Evolutionary conservation across 2,797 vertebrate species (phyloP), one percentile per base, ranked within the genome.

Genomic region (Emys orbicularis): DNA sequence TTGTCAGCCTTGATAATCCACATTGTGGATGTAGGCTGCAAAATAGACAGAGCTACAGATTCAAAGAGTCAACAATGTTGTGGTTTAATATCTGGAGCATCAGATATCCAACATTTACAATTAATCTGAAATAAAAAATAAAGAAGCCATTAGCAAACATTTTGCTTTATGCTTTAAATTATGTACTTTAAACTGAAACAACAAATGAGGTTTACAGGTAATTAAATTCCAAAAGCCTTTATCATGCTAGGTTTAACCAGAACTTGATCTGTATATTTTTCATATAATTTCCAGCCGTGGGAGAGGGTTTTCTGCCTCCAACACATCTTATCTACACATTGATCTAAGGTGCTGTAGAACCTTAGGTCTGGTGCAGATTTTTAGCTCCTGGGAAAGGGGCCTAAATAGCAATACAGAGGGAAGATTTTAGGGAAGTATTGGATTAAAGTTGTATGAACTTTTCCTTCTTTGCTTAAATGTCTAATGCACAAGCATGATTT

Each of bases 161-260:
- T 95, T 96, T 90, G 34, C 3, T 94, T 96, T 86, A 59, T 90
- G 56, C 9, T 87, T 93, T 88, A 59, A 84, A 91, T 92, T 54
- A 83, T 80, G 84, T 13, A 19, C 18, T n/a, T 84, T 76, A 87
- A 89, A 56, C 57, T 41, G 68, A 92, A 94, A 85, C 8, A 83
- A 84, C 47, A 91, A 91, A 82, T 81, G 19, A 90, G 2, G 76
- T 61, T 94, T 83, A 84, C 37, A 90, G 41, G 72, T 85, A 95
- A 94, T 95, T 96, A 86, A 93, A 95, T 88, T 79, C 41, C 74
- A 94, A 95, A 88, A 76, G 12, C 12, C 19, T 95, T 49, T 92
- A 79, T 81, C 12, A 44, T 82, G 87, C 6, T 81, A 81, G 23
- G n/a, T 89, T 83, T 91, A 86, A 92, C 25, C n/a, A 83, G 5